Evolutionary conservation across 2,113 vertebrate genomes (phyloP).

Genomic region (Cryptotis parvus): DNA sequence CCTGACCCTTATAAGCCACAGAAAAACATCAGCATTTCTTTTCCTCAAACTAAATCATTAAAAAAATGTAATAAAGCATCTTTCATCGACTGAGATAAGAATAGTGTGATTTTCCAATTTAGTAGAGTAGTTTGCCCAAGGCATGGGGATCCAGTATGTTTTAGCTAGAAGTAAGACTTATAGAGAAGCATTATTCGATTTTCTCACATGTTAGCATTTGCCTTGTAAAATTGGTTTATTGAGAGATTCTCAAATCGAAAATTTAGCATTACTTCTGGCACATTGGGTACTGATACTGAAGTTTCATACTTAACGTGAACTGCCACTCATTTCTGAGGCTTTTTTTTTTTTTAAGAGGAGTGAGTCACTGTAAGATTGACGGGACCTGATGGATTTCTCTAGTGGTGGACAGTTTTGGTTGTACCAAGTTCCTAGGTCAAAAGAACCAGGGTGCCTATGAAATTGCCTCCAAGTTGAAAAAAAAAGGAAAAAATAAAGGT

Average conservation of each 20-base stretch:
- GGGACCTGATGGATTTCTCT: constrained; percentile 39
- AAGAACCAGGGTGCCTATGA: constrained; percentile 33
- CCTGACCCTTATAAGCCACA: constrained; percentile 65
- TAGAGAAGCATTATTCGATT: constrained; percentile 63
- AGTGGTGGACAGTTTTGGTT: constrained; percentile 32
- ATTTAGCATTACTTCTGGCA: constrained; percentile 59
- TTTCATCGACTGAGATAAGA: constrained; percentile 57
- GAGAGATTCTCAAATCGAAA: constrained; percentile 67
- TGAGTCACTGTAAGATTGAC: neutral
- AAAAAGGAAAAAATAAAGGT: neutral
- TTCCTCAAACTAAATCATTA: constrained; percentile 71
- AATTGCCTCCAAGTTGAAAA: neutral
- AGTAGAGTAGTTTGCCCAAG: constrained; percentile 32
- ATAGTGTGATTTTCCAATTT: neutral
- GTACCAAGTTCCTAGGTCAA: constrained; percentile 57
- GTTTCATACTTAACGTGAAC: neutral
- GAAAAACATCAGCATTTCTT: constrained; percentile 66
- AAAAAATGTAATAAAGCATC: constrained; percentile 54
- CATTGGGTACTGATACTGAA: neutral
- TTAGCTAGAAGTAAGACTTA: constrained; percentile 71
- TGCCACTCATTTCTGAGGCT: constrained; percentile 51
- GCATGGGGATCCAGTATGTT: constrained; percentile 64
- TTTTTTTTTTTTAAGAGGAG: too few species aligned
- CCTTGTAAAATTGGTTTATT: constrained; percentile 3
- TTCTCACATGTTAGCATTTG: too few species aligned